Conservation (phyloP, 2,888 invertebrate species). For the Stenolophus ochropezus region DNA sequence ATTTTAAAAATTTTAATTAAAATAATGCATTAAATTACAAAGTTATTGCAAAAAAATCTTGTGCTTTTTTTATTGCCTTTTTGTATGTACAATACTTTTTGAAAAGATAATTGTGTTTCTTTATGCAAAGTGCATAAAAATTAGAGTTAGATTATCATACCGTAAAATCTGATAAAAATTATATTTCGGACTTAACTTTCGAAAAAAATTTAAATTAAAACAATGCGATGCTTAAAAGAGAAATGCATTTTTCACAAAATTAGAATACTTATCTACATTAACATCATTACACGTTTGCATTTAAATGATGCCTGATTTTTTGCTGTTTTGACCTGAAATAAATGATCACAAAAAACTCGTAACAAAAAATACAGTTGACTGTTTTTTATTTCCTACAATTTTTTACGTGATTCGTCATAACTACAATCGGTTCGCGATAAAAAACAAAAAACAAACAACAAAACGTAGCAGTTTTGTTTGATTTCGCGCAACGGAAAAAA, state of each 20-base stretch:
- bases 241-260: neutral
- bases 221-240: no score
- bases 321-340: conserved; percentile 13
- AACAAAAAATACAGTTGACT: conserved; percentile 21
- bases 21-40: no score
- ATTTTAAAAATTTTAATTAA: no score
- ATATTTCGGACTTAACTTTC: no score
- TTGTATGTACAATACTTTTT: no score
- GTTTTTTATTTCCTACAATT: conserved; percentile 20
- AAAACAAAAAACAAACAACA: conserved; percentile 31
- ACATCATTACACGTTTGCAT: neutral
- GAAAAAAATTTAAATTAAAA: neutral
- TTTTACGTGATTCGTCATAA: conserved; percentile 21
- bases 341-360: neutral
- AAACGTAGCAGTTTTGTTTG: conserved; percentile 18
- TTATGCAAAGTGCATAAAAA: no score
- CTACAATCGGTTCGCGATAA: conserved; percentile 23
- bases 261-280: neutral
- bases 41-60: no score
- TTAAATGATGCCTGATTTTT: neutral
- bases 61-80: no score
- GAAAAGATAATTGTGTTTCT: no score
- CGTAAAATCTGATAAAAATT: no score
- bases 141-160: no score
- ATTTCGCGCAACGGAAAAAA: neutral